Evolutionary conservation across 2,113 vertebrate genomes (phyloP).

Genomic region (Phylloscopus trochilus): DNA sequence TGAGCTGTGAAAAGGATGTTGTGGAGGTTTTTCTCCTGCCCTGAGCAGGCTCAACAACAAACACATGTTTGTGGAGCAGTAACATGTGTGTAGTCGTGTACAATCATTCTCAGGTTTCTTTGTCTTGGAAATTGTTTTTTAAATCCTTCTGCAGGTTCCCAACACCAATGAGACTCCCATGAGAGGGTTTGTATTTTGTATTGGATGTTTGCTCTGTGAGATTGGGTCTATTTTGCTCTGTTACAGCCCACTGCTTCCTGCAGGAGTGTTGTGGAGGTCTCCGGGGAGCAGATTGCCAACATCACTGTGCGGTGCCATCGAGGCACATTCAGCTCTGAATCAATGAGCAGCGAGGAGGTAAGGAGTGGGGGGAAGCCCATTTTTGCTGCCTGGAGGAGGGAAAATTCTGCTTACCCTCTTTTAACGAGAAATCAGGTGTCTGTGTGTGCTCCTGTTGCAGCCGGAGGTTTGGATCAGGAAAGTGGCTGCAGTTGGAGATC

Average conservation of each 20-base stretch:
- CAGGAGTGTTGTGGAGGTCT: slow-evolving; percentile 56
- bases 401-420: neutral
- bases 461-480: neutral
- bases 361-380: neutral
- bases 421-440: neutral
- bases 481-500: neutral
- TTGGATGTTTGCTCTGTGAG: neutral
- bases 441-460: neutral
- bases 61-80: neutral
- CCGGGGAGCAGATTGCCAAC: neutral
- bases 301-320: slow-evolving; percentile 43
- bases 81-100: fast-evolving
- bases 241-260: slow-evolving; percentile 48
- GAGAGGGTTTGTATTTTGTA: neutral
- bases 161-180: fast-evolving
- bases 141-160: neutral
- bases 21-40: neutral
- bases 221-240: neutral
- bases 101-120: neutral
- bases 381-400: neutral
- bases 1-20: neutral
- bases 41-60: neutral
- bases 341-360: slow-evolving; percentile 73
- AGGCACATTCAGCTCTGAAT: slow-evolving; percentile 45
- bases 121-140: neutral